phyloP scores from a whole-genome alignment of 2,113 vertebrate species.

The Heterochromis multidens region DNA sequence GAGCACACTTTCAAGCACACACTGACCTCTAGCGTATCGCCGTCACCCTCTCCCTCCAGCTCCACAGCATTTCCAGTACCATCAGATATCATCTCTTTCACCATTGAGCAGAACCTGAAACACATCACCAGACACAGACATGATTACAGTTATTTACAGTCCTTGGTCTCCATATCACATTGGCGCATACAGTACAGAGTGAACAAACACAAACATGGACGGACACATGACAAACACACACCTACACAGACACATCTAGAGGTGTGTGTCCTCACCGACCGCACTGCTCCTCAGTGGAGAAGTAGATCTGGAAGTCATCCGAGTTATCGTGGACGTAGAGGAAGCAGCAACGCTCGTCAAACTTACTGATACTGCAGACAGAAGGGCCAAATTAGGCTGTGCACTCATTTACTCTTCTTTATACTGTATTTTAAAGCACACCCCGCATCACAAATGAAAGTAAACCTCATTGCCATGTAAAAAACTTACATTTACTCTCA shows the following conservation, averaged over 20 bases:
- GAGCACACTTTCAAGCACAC: not conserved
- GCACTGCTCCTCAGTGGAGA: conserved; percentile 91
- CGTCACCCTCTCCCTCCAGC: conserved; percentile 85
- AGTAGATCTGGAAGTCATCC: conserved; percentile 97
- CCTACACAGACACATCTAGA: conserved; percentile 60
- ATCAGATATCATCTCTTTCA: conserved; percentile 89
- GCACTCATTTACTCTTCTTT: not conserved
- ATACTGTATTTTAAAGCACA: not conserved
- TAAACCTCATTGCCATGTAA: not conserved
- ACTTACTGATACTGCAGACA: conserved; percentile 86
- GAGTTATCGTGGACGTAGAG: conserved; percentile 93
- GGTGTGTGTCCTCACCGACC: conserved; percentile 80
- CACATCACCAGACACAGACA: not conserved
- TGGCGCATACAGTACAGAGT: not conserved
- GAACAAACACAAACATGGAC: not conserved
- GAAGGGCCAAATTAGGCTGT: not conserved
- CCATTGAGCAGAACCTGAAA: conserved; percentile 88
- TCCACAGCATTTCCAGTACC: conserved; percentile 80
- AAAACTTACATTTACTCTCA: not conserved
- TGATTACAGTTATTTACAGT: not conserved
- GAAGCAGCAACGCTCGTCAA: conserved; percentile 95
- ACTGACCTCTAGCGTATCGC: conserved; percentile 86
- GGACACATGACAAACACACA: not conserved
- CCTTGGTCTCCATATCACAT: not conserved
- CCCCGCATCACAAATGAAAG: not conserved